Percentiles rank a stretch among this genome's conserved stretches.
These are phyloP conservation scores for Rhagonycha fulva DNA, from an alignment of 2,888 invertebrate genomes.

Conservation along the genomic window DNA sequence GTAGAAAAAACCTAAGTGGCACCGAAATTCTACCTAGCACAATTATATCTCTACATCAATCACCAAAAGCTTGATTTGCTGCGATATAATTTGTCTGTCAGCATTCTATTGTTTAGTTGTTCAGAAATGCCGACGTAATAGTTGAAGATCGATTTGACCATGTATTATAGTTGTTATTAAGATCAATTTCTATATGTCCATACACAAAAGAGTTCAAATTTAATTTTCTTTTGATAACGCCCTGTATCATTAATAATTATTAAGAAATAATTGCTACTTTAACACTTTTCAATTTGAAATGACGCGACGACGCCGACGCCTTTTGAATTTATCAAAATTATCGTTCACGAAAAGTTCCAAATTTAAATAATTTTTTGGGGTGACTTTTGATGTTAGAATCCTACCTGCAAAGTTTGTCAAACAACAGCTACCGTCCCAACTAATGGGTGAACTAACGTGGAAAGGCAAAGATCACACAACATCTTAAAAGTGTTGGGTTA, in stretches of 20 bases:
- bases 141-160: not conserved
- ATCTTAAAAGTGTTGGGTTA: constrained; percentile 25
- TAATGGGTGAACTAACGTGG: constrained; percentile 26
- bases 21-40: constrained; percentile 1
- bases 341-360: not conserved
- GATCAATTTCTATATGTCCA: not conserved
- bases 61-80: constrained; percentile 17
- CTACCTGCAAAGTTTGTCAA: constrained; percentile 24
- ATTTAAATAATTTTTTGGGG: not conserved
- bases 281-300: not conserved
- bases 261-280: not conserved
- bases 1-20: not conserved
- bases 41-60: constrained; percentile 8
- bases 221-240: not conserved
- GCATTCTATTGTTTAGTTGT: constrained; percentile 29
- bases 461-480: constrained; percentile 26
- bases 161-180: constrained; percentile 2
- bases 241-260: not conserved
- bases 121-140: constrained; percentile 15
- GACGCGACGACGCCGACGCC: not conserved
- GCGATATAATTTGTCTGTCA: constrained; percentile 32
- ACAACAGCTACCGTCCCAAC: constrained; percentile 10
- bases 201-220: not conserved
- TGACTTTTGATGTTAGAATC: constrained; percentile 15
- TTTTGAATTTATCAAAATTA: not conserved